Conservation (phyloP, 1,140 invertebrate genomes). For the Schlechtendalia chinensis region DNA sequence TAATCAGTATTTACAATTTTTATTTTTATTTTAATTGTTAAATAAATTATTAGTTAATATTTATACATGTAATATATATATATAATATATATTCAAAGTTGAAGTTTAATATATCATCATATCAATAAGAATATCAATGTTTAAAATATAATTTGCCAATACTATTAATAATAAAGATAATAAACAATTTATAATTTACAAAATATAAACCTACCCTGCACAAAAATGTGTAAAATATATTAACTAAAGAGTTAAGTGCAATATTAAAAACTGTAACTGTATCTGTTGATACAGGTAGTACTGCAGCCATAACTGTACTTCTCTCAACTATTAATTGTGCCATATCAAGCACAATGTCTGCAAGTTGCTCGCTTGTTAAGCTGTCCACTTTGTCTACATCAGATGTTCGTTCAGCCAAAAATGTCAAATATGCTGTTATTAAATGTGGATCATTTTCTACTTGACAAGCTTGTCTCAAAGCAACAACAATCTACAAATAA, state of each 20-base stretch:
- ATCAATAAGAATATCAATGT: too few relatives aligned
- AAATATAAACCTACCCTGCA: slow-evolving; percentile 61
- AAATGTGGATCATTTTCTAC: slow-evolving; percentile 83
- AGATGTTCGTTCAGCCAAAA: slow-evolving; percentile 63
- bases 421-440: slow-evolving; percentile 86
- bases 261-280: slow-evolving; percentile 59
- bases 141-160: too few relatives aligned
- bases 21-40: too few relatives aligned
- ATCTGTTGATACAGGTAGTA: slow-evolving; percentile 68
- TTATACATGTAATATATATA: too few relatives aligned
- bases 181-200: not conserved
- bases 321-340: slow-evolving; percentile 90
- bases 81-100: too few relatives aligned
- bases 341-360: slow-evolving; percentile 74
- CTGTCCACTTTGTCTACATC: slow-evolving; percentile 14
- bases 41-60: too few relatives aligned
- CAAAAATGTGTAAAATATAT: slow-evolving; percentile 76
- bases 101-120: too few relatives aligned
- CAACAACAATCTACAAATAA: slow-evolving; percentile 59
- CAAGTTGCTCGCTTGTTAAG: slow-evolving; percentile 55
- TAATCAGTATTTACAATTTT: too few relatives aligned
- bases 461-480: slow-evolving; percentile 78
- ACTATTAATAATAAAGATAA: not conserved
- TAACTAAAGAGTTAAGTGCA: slow-evolving; percentile 74
- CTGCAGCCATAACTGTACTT: slow-evolving; percentile 80